phyloP scores from a whole-genome alignment of 1,140 invertebrate genomes.

The Drosophila teissieri region DNA sequence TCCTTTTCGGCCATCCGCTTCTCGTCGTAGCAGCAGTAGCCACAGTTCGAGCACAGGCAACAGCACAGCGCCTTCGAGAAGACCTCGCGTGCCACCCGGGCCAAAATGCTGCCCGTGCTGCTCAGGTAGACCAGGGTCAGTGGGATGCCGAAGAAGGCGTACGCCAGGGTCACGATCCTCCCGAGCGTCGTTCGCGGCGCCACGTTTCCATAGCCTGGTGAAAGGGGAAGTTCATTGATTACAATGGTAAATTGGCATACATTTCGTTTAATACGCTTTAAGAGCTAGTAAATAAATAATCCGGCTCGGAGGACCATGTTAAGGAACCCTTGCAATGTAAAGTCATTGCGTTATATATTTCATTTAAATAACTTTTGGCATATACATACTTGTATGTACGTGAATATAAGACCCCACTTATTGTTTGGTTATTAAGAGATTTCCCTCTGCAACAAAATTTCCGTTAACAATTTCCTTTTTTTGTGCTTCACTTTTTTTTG shows the following conservation, averaged over 20 bases:
- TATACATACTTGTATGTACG: no score
- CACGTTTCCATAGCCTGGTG: conserved; percentile 94
- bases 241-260: not conserved
- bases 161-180: conserved; percentile 94
- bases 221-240: not conserved
- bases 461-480: conserved; percentile 14
- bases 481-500: not conserved
- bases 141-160: conserved; percentile 95
- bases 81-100: conserved; percentile 93
- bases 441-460: not conserved
- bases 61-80: conserved; percentile 93
- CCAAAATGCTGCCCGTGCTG: conserved; percentile 92
- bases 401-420: not conserved
- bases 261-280: no score
- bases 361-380: not conserved
- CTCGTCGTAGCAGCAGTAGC: conserved; percentile 94
- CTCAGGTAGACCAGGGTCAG: conserved; percentile 95
- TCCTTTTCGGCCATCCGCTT: conserved; percentile 92
- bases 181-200: conserved; percentile 92
- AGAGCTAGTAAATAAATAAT: not conserved
- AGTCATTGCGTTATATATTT: not conserved
- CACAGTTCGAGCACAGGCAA: conserved; percentile 93
- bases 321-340: not conserved
- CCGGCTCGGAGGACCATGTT: not conserved
- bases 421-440: conserved; percentile 2